phyloP scores from a whole-genome alignment of 2,888 invertebrate genomes.

The Argynnis bischoffii region DNA sequence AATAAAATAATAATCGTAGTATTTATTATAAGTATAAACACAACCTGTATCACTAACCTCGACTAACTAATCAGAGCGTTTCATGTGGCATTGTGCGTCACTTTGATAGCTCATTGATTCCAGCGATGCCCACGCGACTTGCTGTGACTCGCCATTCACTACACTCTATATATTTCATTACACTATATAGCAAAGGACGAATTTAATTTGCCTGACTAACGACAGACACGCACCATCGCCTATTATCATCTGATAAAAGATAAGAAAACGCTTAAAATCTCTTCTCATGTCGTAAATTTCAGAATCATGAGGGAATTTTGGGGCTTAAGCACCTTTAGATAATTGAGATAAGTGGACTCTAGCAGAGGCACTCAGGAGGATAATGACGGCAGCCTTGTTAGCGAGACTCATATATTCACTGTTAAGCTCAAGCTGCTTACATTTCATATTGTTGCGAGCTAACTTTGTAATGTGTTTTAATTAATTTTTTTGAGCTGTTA shows the following conservation, averaged over 20 bases:
- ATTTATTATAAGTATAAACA: neutral
- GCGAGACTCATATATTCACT: slow-evolving; percentile 29
- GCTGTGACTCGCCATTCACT: slow-evolving; percentile 14
- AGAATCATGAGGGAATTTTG: slow-evolving; percentile 74
- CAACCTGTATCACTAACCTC: slow-evolving; percentile 56
- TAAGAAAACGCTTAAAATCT: slow-evolving; percentile 73
- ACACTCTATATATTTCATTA: slow-evolving; percentile 15
- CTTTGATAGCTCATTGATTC: slow-evolving; percentile 52
- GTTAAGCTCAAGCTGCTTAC: slow-evolving; percentile 12
- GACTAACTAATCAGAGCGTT: slow-evolving; percentile 47
- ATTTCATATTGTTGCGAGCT: slow-evolving; percentile 18
- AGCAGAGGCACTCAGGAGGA: slow-evolving; percentile 61
- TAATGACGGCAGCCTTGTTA: slow-evolving; percentile 49
- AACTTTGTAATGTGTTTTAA: neutral
- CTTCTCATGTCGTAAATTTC: slow-evolving; percentile 76
- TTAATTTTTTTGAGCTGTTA: neutral
- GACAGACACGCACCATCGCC: slow-evolving; percentile 58
- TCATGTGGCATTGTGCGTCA: slow-evolving; percentile 49
- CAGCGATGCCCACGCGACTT: slow-evolving; percentile 33
- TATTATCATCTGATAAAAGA: slow-evolving; percentile 77
- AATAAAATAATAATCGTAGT: neutral
- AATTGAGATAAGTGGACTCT: slow-evolving; percentile 74
- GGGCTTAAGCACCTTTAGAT: slow-evolving; percentile 80
- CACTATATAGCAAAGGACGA: neutral
- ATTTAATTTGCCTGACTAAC: slow-evolving; percentile 38